These are phyloP conservation scores for Panulirus ornatus DNA, from an alignment of 1,140 invertebrate genomes.

Conservation along the genomic window DNA sequence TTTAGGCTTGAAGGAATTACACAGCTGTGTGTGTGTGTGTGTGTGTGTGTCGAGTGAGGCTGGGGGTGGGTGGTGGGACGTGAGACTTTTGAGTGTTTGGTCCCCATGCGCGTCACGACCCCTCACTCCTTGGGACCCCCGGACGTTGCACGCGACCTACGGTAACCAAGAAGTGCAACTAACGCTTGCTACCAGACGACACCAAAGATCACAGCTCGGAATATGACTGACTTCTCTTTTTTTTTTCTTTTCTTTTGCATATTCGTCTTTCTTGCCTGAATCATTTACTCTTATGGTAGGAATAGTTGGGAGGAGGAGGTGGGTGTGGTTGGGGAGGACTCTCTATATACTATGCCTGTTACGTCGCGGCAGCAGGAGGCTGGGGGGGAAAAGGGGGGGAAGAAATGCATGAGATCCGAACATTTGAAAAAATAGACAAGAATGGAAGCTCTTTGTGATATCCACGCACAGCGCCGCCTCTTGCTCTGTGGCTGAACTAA, in stretches of 20 bases:
- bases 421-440: neutral
- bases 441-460: constrained; percentile 11
- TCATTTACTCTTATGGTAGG: neutral
- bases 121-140: too few relatives aligned
- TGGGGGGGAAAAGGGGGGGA: too few relatives aligned
- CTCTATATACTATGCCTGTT: neutral
- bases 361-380: too few relatives aligned
- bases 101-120: too few relatives aligned
- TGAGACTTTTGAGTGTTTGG: too few relatives aligned
- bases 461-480: neutral
- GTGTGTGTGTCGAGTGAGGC: neutral
- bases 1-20: too few relatives aligned
- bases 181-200: neutral
- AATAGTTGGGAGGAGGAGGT: neutral
- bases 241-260: too few relatives aligned
- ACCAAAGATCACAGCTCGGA: neutral
- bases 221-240: constrained; percentile 3
- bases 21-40: constrained; percentile 14
- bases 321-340: too few relatives aligned
- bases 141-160: too few relatives aligned
- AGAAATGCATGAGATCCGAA: neutral
- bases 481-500: neutral
- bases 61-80: neutral
- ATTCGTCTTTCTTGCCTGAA: constrained; percentile 20
- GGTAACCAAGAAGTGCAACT: neutral